Evolutionary conservation across 2,113 vertebrate genomes (phyloP).

Genomic region (Lepisosteus osseus): DNA sequence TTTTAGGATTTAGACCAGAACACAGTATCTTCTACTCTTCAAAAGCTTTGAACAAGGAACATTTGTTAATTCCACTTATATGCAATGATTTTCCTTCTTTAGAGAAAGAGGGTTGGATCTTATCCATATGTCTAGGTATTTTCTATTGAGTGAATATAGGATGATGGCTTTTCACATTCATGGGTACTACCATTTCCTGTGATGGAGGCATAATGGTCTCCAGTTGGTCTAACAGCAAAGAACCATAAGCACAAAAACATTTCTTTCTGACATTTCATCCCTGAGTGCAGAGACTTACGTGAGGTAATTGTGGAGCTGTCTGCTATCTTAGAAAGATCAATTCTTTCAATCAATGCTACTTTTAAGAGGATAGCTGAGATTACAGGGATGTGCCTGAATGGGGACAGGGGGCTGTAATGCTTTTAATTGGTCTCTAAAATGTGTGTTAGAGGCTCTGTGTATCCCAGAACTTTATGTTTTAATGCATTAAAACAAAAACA

Average conservation of each 20-base stretch:
- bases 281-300: slow-evolving; percentile 63
- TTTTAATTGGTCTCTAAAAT: slow-evolving; percentile 70
- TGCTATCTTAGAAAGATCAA: slow-evolving; percentile 63
- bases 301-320: slow-evolving; percentile 64
- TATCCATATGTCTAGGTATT: no score
- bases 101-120: no score
- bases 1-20: no score
- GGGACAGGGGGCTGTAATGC: slow-evolving; percentile 54
- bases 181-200: no score
- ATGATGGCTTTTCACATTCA: no score
- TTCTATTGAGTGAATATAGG: no score
- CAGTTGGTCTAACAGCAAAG: neutral
- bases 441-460: slow-evolving; percentile 54
- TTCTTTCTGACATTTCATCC: slow-evolving; percentile 55
- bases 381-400: slow-evolving; percentile 50
- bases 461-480: slow-evolving; percentile 37
- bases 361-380: slow-evolving; percentile 70
- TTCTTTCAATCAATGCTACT: slow-evolving; percentile 69
- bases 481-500: neutral
- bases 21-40: no score
- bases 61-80: no score
- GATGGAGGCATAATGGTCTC: no score
- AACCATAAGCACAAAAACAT: slow-evolving; percentile 19
- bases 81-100: no score
- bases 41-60: no score